phyloP scores from a whole-genome alignment of 2,113 vertebrate species.

The Progne subis region DNA sequence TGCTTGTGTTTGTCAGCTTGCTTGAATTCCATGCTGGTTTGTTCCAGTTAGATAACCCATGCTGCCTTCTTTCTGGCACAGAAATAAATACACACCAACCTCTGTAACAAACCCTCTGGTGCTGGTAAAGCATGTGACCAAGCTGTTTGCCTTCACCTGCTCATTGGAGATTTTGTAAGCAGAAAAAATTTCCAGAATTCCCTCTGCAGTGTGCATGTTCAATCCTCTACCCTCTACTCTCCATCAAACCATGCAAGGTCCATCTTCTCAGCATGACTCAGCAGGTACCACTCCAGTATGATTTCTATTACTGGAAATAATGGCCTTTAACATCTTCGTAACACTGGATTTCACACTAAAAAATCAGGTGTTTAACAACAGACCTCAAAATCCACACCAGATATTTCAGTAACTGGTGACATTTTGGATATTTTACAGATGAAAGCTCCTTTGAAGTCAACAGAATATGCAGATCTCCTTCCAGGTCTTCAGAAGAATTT shows the following conservation, averaged over 20 bases:
- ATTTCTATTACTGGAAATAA: background rate
- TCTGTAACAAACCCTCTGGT: background rate
- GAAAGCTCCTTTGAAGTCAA: background rate
- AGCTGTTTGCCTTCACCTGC: background rate
- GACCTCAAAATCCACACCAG: background rate
- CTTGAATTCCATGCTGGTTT: background rate
- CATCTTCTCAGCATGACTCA: background rate
- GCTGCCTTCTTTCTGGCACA: background rate
- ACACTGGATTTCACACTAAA: background rate
- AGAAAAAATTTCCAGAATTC: background rate
- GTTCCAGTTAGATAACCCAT: background rate
- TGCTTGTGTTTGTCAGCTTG: background rate
- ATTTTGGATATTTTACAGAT: background rate
- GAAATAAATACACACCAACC: background rate
- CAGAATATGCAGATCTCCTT: background rate
- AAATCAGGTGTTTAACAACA: background rate
- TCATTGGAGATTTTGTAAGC: background rate
- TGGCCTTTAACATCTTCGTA: background rate
- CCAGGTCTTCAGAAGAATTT: background rate
- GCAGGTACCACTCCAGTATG: background rate
- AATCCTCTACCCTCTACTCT: background rate
- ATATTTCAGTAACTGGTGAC: background rate
- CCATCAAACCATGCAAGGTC: background rate
- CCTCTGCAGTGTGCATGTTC: background rate
- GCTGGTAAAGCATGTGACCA: background rate